A percentile compares a stretch with the other conserved stretches of the same genome.
Conservation (phyloP, 2,113 vertebrate species). For the Pterocles gutturalis region DNA sequence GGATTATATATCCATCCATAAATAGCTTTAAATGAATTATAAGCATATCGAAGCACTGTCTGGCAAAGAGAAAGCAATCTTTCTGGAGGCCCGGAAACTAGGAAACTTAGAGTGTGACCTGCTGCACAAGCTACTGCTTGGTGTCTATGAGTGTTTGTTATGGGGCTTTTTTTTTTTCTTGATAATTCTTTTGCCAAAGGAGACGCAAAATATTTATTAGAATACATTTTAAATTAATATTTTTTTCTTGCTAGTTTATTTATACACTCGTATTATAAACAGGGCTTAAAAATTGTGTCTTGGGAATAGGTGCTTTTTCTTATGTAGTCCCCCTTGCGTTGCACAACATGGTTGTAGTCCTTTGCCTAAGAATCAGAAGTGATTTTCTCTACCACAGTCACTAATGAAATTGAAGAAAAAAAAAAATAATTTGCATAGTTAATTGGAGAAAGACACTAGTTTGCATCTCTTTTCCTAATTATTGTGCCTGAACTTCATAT, state of each 20-base stretch:
- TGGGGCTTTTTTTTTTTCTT: neutral
- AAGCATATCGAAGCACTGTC: neutral
- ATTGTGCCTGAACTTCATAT: neutral
- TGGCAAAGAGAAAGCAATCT: slow-evolving; percentile 33
- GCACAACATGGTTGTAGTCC: neutral
- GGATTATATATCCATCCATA: slow-evolving; percentile 25
- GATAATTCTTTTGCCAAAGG: slow-evolving; percentile 28
- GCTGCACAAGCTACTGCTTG: neutral
- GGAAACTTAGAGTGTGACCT: neutral
- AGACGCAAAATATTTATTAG: slow-evolving; percentile 43
- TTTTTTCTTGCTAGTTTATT: neutral
- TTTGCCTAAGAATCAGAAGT: neutral
- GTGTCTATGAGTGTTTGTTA: neutral
- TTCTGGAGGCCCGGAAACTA: neutral
- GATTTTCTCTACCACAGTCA: neutral
- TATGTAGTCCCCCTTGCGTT: neutral
- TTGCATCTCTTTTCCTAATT: neutral
- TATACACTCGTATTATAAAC: slow-evolving; percentile 9
- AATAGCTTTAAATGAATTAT: slow-evolving; percentile 33
- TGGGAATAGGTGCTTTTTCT: neutral
- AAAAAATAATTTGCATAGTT: neutral
- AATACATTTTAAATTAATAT: slow-evolving; percentile 24
- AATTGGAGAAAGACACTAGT: neutral
- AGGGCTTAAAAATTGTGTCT: neutral
- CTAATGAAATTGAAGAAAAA: neutral